These are phyloP conservation scores for Drosophila lacicola DNA, from an alignment of 2,888 invertebrate genomes.

Conservation along the genomic window DNA sequence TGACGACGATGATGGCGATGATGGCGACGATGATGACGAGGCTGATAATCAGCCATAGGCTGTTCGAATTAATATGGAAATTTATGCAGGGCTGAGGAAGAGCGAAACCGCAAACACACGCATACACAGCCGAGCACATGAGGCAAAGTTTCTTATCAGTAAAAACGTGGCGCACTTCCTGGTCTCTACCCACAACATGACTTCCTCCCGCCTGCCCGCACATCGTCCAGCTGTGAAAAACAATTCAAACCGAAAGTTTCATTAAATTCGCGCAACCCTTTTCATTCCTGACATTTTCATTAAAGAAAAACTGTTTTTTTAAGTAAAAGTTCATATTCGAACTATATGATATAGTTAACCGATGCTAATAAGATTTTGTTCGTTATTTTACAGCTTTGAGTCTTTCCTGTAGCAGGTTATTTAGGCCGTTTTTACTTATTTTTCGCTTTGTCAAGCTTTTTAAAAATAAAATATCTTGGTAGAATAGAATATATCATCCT, in stretches of 20 bases:
- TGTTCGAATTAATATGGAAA: slow-evolving; percentile 71
- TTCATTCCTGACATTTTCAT: too few relatives aligned
- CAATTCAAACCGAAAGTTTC: slow-evolving; percentile 76
- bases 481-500: too few relatives aligned
- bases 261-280: slow-evolving; percentile 64
- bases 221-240: slow-evolving; percentile 60
- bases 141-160: slow-evolving; percentile 62
- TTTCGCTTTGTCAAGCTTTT: too few relatives aligned
- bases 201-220: slow-evolving; percentile 1
- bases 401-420: too few relatives aligned
- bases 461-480: too few relatives aligned
- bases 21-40: slow-evolving; percentile 32
- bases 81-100: slow-evolving; percentile 61
- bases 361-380: too few relatives aligned
- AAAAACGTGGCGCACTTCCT: slow-evolving; percentile 74
- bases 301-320: too few relatives aligned
- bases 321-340: too few relatives aligned
- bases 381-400: too few relatives aligned
- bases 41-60: slow-evolving; percentile 72
- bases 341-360: too few relatives aligned
- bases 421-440: too few relatives aligned
- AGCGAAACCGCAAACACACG: slow-evolving; percentile 62
- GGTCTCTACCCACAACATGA: slow-evolving; percentile 10
- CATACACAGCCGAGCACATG: slow-evolving; percentile 22
- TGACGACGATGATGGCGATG: slow-evolving; percentile 19